A percentile compares a stretch with the other conserved stretches of the same genome.
Evolutionary conservation across 2,888 invertebrate genomes (phyloP).

Genomic region (Aplocera efformata): DNA sequence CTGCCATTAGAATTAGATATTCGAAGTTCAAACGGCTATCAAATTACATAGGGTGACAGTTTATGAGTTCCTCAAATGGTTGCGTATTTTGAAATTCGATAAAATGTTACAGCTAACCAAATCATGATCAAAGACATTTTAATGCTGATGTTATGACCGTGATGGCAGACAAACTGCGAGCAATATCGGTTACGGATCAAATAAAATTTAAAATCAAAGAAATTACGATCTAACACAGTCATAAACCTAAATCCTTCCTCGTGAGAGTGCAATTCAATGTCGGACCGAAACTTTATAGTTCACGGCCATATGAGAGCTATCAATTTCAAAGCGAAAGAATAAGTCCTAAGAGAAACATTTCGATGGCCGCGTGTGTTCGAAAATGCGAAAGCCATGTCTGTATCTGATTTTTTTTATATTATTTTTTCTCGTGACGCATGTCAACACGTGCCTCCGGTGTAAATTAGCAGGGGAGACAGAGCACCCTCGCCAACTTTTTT

Average conservation of each 20-base stretch:
- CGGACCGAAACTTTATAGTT: constrained; percentile 44
- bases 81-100: constrained; percentile 21
- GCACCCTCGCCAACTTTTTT: constrained; percentile 73
- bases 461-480: constrained; percentile 75
- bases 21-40: constrained; percentile 70
- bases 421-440: constrained; percentile 70
- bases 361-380: constrained; percentile 46
- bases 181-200: constrained; percentile 27
- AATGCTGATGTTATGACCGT: constrained; percentile 17
- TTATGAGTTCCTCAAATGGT: constrained; percentile 37
- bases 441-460: constrained; percentile 73
- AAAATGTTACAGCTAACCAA: constrained; percentile 21
- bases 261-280: constrained; percentile 49
- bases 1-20: constrained; percentile 77
- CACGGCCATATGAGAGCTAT: constrained; percentile 48
- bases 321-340: constrained; percentile 58
- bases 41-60: constrained; percentile 66
- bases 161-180: constrained; percentile 25
- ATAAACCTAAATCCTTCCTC: constrained; percentile 50
- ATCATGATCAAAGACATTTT: constrained; percentile 26
- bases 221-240: constrained; percentile 41
- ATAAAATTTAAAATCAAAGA: constrained; percentile 38
- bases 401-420: constrained; percentile 56
- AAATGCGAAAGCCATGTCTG: constrained; percentile 70
- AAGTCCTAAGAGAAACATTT: constrained; percentile 48